These are phyloP conservation scores for Naja naja DNA, from an alignment of 2,113 vertebrate genomes.

Conservation along the genomic window DNA sequence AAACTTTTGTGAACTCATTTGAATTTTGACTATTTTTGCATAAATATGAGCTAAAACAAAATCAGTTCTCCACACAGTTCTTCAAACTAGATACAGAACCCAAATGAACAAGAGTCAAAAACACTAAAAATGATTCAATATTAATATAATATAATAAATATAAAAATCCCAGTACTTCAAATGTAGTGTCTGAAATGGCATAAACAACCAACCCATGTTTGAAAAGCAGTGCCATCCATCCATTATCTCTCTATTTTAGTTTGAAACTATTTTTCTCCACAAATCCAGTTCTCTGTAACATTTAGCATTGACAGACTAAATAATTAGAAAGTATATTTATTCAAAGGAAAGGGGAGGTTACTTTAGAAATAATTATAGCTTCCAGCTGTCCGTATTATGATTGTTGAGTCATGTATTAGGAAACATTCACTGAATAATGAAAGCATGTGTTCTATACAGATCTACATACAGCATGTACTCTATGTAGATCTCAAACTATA, in stretches of 20 bases:
- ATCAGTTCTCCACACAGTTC: background rate
- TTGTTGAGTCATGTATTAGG: background rate
- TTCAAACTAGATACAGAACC: background rate
- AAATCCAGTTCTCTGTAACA: background rate
- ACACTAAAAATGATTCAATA: background rate
- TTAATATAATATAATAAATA: no score
- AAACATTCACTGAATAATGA: background rate
- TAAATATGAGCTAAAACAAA: background rate
- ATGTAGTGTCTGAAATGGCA: background rate
- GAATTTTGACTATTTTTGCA: background rate
- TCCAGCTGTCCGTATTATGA: background rate
- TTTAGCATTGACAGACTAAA: background rate
- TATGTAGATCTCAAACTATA: background rate
- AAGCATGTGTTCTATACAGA: constrained; percentile 10
- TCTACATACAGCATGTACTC: background rate
- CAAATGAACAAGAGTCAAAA: background rate
- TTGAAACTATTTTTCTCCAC: background rate
- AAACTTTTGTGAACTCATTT: background rate
- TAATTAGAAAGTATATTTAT: background rate
- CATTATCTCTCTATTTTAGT: background rate
- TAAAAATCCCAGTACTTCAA: background rate
- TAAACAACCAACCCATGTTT: background rate
- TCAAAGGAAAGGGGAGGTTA: background rate
- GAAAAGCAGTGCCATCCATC: background rate
- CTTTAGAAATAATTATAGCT: background rate